Base-by-base conservation (phyloP, 2,797 vertebrate species). In the Hypotaenidia okinawae region DNA sequence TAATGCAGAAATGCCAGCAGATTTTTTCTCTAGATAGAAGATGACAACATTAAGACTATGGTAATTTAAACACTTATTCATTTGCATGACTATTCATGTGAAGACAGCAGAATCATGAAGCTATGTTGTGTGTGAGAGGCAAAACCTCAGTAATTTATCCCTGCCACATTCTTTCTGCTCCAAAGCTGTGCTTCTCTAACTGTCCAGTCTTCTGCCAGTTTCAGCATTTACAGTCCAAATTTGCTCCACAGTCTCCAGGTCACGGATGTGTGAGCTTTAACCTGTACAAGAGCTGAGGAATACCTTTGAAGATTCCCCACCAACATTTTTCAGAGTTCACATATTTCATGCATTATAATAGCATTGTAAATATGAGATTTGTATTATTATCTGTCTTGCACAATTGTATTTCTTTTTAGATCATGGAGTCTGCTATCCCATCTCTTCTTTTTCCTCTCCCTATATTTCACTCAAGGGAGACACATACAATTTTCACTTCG, bases 21-120 rank as follows among this genome's bases (percentile, higher is more conserved):
- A 80, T 57, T 75, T 19, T n/a, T 49, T 84, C 62, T 85, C 86
- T 91, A 79, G 90, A 52, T 74, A 64, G 62, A 80, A 91, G 80
- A 83, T 66, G 77, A n/a, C 51, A 92, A 92, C 86, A 70, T 52
- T 68, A 58, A 90, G 67, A 39, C 77, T 68, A 52, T 55, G 89
- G 81, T 92, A 79, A 77, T 85, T 85, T 45, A 87, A 89, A 72
- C 64, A 75, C 84, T 78, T 63, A 24, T 0, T 45, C 28, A 79
- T 87, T 89, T 87, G 76, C 76, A 66, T 87, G 75, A 43, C 72
- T 85, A 30, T 84, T 92, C 63, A 63, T 58, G 84, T 89, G 82
- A 85, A 93, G 93, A 41, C 75, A 78, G 86, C 81, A 87, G 70
- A 81, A 68, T 61, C 55, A 39, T 13, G 72, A 35, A 63, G 91